Percentiles rank a stretch among this genome's conserved stretches.
Evolutionary conservation across 2,113 vertebrate genomes (phyloP).

Genomic region (Cyprinodon tularosa): DNA sequence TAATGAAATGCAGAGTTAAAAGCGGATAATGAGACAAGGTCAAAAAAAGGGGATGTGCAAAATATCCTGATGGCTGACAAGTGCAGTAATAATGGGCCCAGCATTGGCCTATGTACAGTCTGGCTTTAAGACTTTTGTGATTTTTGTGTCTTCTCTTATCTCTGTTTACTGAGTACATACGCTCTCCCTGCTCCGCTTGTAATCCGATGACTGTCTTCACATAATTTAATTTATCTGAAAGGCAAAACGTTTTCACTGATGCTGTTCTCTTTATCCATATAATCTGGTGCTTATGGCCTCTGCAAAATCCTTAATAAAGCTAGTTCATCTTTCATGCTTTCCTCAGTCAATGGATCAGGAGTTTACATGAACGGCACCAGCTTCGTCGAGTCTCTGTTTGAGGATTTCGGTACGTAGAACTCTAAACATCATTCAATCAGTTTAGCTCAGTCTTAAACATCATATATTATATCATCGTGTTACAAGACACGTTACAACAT

Average conservation of each 20-base stretch:
- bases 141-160: slow-evolving; percentile 11
- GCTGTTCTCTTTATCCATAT: not conserved
- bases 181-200: slow-evolving; percentile 3
- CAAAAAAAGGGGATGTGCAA: slow-evolving; percentile 35
- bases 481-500: not conserved
- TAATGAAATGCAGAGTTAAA: slow-evolving; percentile 59
- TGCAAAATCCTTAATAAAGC: not conserved
- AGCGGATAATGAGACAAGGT: slow-evolving; percentile 58
- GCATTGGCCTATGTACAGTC: not conserved
- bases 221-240: not conserved
- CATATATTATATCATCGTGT: not conserved
- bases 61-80: slow-evolving; percentile 11
- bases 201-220: not conserved
- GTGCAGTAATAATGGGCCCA: not conserved
- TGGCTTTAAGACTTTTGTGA: not conserved
- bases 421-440: not conserved
- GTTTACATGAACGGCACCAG: slow-evolving; percentile 97
- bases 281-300: not conserved
- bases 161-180: slow-evolving; percentile 13
- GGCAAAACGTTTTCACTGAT: not conserved
- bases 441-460: not conserved
- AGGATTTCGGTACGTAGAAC: slow-evolving; percentile 88
- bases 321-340: slow-evolving; percentile 28
- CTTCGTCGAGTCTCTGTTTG: slow-evolving; percentile 97
- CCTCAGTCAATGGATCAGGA: slow-evolving; percentile 85